Evolutionary conservation across 1,140 invertebrate species (phyloP).

Genomic region (Ceratosolen fusciceps): DNA sequence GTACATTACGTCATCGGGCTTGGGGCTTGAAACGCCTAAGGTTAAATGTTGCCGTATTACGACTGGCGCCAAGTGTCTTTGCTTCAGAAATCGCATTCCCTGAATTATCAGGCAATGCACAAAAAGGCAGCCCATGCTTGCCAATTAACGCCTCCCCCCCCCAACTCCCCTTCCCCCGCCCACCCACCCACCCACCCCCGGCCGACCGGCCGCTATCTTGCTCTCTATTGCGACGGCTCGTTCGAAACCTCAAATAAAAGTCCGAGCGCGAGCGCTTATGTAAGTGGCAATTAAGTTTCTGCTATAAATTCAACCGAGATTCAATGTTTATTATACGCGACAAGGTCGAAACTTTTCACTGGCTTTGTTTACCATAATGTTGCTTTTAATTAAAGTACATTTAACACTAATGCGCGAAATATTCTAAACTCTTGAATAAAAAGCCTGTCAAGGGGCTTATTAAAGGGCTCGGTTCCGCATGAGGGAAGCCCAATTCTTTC

Average conservation of each 20-base stretch:
- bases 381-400: conserved; percentile 14
- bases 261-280: conserved; percentile 1
- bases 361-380: conserved; percentile 15
- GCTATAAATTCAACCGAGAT: neutral
- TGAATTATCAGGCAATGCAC: neutral
- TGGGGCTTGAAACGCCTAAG: neutral
- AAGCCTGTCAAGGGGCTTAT: no score
- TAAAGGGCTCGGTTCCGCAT: no score
- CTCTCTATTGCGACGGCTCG: no score
- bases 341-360: conserved; percentile 3
- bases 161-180: neutral
- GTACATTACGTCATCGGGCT: conserved; percentile 17
- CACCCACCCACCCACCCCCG: no score
- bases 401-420: neutral
- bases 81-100: neutral
- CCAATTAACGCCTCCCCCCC: neutral
- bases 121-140: neutral
- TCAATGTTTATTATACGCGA: neutral
- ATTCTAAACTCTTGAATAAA: no score
- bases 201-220: no score
- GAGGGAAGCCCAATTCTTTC: no score
- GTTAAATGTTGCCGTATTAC: neutral
- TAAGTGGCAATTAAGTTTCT: conserved; percentile 17
- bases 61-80: neutral
- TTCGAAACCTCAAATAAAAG: conserved; percentile 1